Evolutionary conservation across 2,797 vertebrate species (phyloP), one percentile per base, ranked within the genome.

Genomic region (Sardinella longiceps): DNA sequence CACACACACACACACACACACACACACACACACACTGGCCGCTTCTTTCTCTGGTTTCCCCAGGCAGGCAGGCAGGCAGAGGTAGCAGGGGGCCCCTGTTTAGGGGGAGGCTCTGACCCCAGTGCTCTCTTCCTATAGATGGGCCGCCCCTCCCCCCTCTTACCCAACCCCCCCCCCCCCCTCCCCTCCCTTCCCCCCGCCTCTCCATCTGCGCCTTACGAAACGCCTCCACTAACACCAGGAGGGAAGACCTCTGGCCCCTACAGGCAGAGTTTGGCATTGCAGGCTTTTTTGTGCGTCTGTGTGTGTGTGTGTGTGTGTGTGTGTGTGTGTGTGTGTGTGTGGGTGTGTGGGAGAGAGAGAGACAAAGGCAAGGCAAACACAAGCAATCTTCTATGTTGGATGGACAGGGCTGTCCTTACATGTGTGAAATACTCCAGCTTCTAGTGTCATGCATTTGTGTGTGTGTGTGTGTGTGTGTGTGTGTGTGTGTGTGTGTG

Each of bases 61-160:
- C 30, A 70, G 63, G 58, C n/a, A n/a, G n/a, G n/a, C n/a, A n/a
- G n/a, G n/a, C n/a, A n/a, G n/a, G n/a, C 63, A 33, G 28, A 33
- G 33, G 63, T 30, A 18, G 28, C 92, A 90, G 90, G 89, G 92
- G 92, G 90, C 91, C 91, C 91, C 91, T 90, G 87, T 83, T 87
- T 90, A 88, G 91, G 93, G 93, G 94, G 94, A 94, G 63, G 94
- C 91, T 92, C 93, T 93, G 90, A 93, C 92, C 93, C 90, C 87
- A 89, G 89, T 91, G 91, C 92, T 87, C 90, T 92, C 90, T 90
- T 93, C 89, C 86, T 84, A 87, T 92, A 94, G 93, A 93, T 93
- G 92, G 93, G 89, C 90, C 89, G 28, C 28, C 63, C 63, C 63
- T 25, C 25, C 60, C 60, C 60, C n/a, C 18, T 23, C 11, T 4